These are phyloP conservation scores for Ophioninae sp. DNA, from an alignment of 2,888 invertebrate species.

Conservation along the genomic window DNA sequence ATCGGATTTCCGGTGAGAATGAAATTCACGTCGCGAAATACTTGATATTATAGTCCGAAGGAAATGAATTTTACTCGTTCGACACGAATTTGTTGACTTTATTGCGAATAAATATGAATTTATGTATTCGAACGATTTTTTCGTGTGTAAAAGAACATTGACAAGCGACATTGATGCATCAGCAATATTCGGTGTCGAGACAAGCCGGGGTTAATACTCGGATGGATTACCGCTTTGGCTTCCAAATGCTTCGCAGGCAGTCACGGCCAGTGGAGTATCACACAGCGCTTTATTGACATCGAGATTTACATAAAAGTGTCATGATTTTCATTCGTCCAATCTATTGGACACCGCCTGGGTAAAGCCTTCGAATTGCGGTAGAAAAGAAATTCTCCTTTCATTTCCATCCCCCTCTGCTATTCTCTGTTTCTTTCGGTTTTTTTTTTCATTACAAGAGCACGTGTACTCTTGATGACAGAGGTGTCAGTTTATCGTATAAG, in stretches of 20 bases:
- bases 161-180: too few relatives aligned
- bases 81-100: neutral
- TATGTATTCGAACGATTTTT: neutral
- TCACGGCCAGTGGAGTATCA: conserved; percentile 37
- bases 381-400: neutral
- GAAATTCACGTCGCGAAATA: neutral
- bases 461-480: neutral
- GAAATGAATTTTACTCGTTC: neutral
- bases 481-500: neutral
- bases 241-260: neutral
- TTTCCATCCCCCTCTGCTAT: neutral
- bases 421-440: neutral
- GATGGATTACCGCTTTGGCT: neutral
- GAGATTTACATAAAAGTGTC: conserved; percentile 55
- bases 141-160: neutral
- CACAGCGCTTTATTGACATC: conserved; percentile 60
- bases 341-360: conserved; percentile 3
- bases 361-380: conserved; percentile 8
- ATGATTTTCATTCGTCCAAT: neutral
- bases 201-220: too few relatives aligned
- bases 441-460: neutral
- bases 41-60: neutral
- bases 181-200: too few relatives aligned
- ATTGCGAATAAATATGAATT: neutral
- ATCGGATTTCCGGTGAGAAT: neutral